A percentile compares a stretch with the other conserved stretches of the same genome.
phyloP scores from a whole-genome alignment of 2,113 vertebrate genomes.

The Struthidea cinerea region DNA sequence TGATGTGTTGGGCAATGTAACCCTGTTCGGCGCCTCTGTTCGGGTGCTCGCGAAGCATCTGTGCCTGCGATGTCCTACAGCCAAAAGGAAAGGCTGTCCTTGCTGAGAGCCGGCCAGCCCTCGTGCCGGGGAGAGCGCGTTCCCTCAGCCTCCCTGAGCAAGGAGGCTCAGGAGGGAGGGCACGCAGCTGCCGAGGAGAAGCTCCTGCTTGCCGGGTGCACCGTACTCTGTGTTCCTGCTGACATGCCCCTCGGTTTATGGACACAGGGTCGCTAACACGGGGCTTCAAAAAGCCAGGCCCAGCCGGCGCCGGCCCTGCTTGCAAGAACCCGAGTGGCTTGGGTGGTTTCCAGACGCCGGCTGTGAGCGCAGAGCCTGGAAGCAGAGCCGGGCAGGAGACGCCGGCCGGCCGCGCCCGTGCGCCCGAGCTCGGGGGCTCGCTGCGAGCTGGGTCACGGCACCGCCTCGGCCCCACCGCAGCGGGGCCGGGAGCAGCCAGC shows the following conservation, averaged over 20 bases:
- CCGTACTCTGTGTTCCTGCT: background rate
- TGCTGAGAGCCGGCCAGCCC: fast-evolving
- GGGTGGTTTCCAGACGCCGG: background rate
- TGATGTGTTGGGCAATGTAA: fast-evolving
- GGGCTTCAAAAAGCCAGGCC: background rate
- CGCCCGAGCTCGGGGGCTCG: background rate
- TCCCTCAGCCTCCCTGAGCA: background rate
- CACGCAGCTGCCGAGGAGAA: background rate
- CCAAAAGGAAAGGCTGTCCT: background rate
- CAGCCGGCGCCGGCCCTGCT: background rate
- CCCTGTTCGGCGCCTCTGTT: background rate
- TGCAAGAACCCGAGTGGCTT: background rate
- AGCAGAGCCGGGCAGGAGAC: background rate
- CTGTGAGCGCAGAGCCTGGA: background rate
- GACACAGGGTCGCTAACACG: background rate
- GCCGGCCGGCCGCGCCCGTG: background rate
- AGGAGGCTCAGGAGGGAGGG: background rate
- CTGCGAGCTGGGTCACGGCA: background rate
- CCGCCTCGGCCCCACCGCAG: background rate
- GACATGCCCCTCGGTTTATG: background rate
- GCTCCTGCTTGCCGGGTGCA: background rate
- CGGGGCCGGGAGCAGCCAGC: background rate
- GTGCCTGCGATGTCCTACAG: background rate
- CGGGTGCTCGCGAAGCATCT: no score
- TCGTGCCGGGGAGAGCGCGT: fast-evolving